These are phyloP conservation scores for Alauda arvensis DNA, from an alignment of 2,797 vertebrate species.

Conservation along the genomic window DNA sequence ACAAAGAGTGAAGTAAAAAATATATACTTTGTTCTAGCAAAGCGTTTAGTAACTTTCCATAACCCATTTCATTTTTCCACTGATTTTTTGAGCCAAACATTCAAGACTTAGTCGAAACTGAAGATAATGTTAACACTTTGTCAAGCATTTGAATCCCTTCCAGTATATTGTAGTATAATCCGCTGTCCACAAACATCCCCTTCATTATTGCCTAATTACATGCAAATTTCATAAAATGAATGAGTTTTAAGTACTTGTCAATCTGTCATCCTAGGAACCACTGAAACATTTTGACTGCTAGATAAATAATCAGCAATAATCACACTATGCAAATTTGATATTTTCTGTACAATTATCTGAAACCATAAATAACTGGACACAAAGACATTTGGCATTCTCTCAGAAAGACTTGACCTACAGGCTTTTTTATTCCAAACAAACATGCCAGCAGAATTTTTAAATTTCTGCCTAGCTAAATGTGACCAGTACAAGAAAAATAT, in stretches of 20 bases:
- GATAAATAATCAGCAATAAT: slow-evolving; percentile 99
- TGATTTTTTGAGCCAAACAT: slow-evolving; percentile 68
- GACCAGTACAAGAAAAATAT: slow-evolving; percentile 58
- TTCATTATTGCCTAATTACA: slow-evolving; percentile 98
- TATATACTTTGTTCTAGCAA: slow-evolving; percentile 53
- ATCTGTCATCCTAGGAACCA: slow-evolving; percentile 95
- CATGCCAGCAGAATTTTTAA: slow-evolving; percentile 64
- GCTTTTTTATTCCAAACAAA: slow-evolving; percentile 69
- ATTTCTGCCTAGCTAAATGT: slow-evolving; percentile 64
- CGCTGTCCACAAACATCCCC: slow-evolving; percentile 90
- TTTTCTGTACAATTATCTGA: slow-evolving; percentile 96
- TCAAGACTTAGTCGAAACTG: slow-evolving; percentile 75
- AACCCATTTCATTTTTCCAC: slow-evolving; percentile 55
- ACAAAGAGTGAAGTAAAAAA: not conserved
- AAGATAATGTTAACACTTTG: slow-evolving; percentile 82
- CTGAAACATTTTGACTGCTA: slow-evolving; percentile 96
- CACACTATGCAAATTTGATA: slow-evolving; percentile 99
- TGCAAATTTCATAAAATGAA: slow-evolving; percentile 99
- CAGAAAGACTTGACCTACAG: slow-evolving; percentile 76
- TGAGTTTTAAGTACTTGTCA: slow-evolving; percentile 99
- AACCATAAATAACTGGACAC: slow-evolving; percentile 96
- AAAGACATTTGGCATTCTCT: slow-evolving; percentile 97
- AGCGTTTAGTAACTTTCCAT: slow-evolving; percentile 61
- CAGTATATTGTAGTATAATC: slow-evolving; percentile 86
- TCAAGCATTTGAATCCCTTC: slow-evolving; percentile 79